Percentiles rank a stretch among this genome's conserved stretches.
Conservation (phyloP, 1,140 invertebrate species). For the Vollenhovia emeryi region DNA sequence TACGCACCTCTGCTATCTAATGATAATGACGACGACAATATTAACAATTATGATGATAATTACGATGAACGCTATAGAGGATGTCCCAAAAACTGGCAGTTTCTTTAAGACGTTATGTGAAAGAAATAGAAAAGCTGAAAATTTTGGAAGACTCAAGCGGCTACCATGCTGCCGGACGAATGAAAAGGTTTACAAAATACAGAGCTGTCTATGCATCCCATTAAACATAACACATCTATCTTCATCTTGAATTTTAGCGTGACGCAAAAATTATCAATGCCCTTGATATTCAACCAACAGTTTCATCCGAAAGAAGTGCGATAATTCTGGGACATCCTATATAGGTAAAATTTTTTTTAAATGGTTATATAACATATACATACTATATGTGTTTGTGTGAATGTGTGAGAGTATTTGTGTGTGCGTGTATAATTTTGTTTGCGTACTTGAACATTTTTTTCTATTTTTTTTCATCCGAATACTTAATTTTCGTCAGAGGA, state of each 20-base stretch:
- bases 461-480: conserved; percentile 33
- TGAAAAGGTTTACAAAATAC: not conserved
- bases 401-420: not conserved
- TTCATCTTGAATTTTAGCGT: not conserved
- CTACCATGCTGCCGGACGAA: not conserved
- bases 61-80: conserved; percentile 22
- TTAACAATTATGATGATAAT: conserved; percentile 12
- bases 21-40: not conserved
- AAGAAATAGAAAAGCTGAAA: not conserved
- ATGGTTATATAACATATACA: conserved; percentile 28
- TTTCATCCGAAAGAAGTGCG: not conserved
- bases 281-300: not conserved
- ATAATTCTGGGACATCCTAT: conserved; percentile 41
- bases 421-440: conserved; percentile 45
- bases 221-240: conserved; percentile 18
- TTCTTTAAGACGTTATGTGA: conserved; percentile 2
- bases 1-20: not conserved
- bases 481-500: conserved; percentile 83
- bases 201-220: not conserved
- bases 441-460: conserved; percentile 36
- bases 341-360: conserved; percentile 40
- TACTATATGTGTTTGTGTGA: conserved; percentile 20
- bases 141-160: conserved; percentile 40
- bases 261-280: conserved; percentile 18
- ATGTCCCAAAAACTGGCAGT: conserved; percentile 54